These are phyloP conservation scores for Nymphalis io DNA, from an alignment of 1,140 invertebrate species.

Conservation along the genomic window DNA sequence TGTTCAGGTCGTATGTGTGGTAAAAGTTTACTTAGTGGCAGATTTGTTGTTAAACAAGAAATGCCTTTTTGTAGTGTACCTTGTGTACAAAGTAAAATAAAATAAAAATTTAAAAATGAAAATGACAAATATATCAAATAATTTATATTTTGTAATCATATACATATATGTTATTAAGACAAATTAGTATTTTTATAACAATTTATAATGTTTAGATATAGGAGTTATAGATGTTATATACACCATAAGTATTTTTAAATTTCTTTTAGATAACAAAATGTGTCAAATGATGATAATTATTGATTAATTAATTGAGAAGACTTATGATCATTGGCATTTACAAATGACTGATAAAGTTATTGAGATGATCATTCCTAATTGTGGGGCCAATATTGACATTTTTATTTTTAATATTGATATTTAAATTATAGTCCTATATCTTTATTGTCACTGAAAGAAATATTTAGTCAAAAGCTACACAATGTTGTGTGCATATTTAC, in stretches of 20 bases:
- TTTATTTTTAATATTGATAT: neutral
- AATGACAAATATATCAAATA: neutral
- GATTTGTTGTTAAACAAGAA: slow-evolving; percentile 85
- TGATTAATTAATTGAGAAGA: neutral
- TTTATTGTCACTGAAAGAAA: neutral
- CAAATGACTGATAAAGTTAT: neutral
- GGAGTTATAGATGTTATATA: neutral
- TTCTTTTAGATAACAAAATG: neutral
- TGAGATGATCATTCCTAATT: neutral
- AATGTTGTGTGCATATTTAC: neutral
- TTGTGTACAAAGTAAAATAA: slow-evolving; percentile 80
- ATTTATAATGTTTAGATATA: slow-evolving; percentile 12
- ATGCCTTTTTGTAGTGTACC: slow-evolving; percentile 85
- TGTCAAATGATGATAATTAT: neutral
- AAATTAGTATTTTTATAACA: slow-evolving; percentile 26
- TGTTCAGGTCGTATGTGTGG: slow-evolving; percentile 88
- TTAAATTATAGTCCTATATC: neutral
- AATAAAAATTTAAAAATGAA: slow-evolving; percentile 50
- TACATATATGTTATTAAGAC: slow-evolving; percentile 11
- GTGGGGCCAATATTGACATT: neutral
- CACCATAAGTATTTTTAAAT: neutral
- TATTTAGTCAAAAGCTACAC: too few species aligned
- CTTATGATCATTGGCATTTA: neutral
- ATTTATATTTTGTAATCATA: too few species aligned
- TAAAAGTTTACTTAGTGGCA: slow-evolving; percentile 85